Conservation (phyloP, 2,888 invertebrate genomes). For the Lycocerus yunnanus region DNA sequence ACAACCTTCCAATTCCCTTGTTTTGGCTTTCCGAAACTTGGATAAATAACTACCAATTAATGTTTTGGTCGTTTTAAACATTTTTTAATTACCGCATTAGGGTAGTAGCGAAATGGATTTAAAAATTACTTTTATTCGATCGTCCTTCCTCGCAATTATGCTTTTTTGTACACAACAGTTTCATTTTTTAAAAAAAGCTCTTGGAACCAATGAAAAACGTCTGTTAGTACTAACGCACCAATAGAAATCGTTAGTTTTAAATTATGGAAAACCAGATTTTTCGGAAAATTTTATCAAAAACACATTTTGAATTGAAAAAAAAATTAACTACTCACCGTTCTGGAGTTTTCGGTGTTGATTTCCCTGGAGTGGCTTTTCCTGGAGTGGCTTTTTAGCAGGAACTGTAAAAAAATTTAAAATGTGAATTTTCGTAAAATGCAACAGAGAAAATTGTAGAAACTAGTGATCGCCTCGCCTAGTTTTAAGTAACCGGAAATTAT, state of each 20-base stretch:
- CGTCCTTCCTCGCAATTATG: too few relatives aligned
- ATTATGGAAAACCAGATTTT: too few relatives aligned
- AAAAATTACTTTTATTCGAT: background rate
- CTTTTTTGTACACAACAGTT: too few relatives aligned
- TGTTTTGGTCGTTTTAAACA: background rate
- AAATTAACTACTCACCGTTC: slow-evolving; percentile 36
- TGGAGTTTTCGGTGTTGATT: slow-evolving; percentile 33
- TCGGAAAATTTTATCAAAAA: background rate
- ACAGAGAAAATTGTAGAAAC: too few relatives aligned
- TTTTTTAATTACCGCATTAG: background rate
- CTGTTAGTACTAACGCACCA: too few relatives aligned
- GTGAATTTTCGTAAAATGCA: background rate
- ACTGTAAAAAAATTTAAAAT: slow-evolving; percentile 37
- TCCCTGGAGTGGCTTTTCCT: slow-evolving; percentile 35
- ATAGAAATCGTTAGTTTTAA: too few relatives aligned
- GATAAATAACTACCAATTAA: background rate
- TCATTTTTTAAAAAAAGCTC: too few relatives aligned
- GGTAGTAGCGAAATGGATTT: background rate
- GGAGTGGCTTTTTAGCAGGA: slow-evolving; percentile 40
- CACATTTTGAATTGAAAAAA: too few relatives aligned
- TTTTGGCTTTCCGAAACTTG: background rate
- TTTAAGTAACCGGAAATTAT: background rate
- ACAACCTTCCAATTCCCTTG: slow-evolving; percentile 17
- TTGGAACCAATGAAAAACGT: too few relatives aligned
- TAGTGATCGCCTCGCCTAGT: background rate